Base-by-base conservation (phyloP, 2,888 invertebrate genomes). In the Drosophila fulvimacula region DNA sequence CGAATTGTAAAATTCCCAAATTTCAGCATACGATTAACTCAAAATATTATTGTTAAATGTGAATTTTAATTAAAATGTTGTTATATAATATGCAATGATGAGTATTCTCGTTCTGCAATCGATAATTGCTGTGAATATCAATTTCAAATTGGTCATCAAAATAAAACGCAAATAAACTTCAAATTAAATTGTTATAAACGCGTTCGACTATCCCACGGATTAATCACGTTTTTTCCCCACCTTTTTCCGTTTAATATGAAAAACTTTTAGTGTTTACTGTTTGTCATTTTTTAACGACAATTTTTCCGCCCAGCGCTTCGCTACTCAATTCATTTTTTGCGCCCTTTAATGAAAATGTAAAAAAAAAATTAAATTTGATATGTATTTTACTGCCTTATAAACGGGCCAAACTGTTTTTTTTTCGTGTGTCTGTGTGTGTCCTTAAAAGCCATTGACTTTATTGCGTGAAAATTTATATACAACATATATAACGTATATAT, bases 401-500 rank as follows among this genome's bases (percentile, higher is more conserved):
- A 53, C 64, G 67, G 49, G 39, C 59, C 69, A 13, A 9, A 5
- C 7, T 52, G 4, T 61, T 66, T 51, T 59, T 48, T 1, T 11
- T 5, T 0, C 10, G 32, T 19, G 0, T 21, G 34, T 13, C 13
- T 30, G 30, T 21, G 13, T 24, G 44, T n/a, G n/a, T n/a, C n/a
- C n/a, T n/a, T 64, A 67, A 73, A 67, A 62, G 74, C 76, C 63
- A 61, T 67, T 63, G 68, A 73, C 81, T 78, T 84, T 87, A 76
- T 87, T 79, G 77, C 69, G 82, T 68, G 73, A 60, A 88, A 85
- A 85, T 88, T 64, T 73, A 79, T 79, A 73, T 64, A 57, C 34
- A 64, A 60, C 63, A 57, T 44, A 67, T 62, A 61, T 11, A 24
- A 13, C 9, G 19, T 32, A 11, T 17, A 11, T 27, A 39, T 34